These are phyloP conservation scores for Aethes cnicana DNA, from an alignment of 2,888 invertebrate species.

Conservation along the genomic window DNA sequence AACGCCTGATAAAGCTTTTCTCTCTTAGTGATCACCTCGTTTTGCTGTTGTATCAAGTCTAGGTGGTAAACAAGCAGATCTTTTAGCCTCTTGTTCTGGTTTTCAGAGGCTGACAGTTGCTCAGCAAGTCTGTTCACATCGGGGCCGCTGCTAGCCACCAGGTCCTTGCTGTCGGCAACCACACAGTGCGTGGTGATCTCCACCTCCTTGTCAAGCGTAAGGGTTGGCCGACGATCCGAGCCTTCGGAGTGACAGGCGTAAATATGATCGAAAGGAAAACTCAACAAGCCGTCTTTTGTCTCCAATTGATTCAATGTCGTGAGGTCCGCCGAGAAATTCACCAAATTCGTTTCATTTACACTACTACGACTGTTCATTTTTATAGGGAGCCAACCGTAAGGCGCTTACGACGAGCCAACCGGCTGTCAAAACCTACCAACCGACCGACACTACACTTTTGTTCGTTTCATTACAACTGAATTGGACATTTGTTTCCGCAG, in stretches of 20 bases:
- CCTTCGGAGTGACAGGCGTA: constrained; percentile 84
- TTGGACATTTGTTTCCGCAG: constrained; percentile 42
- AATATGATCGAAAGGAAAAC: constrained; percentile 87
- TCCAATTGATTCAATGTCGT: constrained; percentile 67
- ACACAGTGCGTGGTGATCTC: constrained; percentile 63
- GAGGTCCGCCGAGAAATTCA: constrained; percentile 72
- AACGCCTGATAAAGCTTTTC: constrained; percentile 89
- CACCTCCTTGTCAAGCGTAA: constrained; percentile 66
- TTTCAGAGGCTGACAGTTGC: constrained; percentile 63
- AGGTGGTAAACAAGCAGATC: constrained; percentile 91
- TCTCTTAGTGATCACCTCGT: constrained; percentile 90
- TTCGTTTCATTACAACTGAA: constrained; percentile 67
- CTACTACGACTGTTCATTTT: constrained; percentile 79
- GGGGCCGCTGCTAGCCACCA: constrained; percentile 38
- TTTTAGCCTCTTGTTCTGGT: constrained; percentile 87
- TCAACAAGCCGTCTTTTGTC: constrained; percentile 80
- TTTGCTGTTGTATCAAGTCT: constrained; percentile 94
- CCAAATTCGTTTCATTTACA: constrained; percentile 76
- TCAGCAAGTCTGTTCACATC: constrained; percentile 53
- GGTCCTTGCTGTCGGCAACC: constrained; percentile 53
- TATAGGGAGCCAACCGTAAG: constrained; percentile 58
- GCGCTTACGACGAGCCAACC: constrained; percentile 70
- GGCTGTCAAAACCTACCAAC: constrained; percentile 70
- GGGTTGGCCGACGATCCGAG: constrained; percentile 53
- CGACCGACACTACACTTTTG: constrained; percentile 60